phyloP scores from a whole-genome alignment of 2,113 vertebrate genomes.

The Bungarus multicinctus region DNA sequence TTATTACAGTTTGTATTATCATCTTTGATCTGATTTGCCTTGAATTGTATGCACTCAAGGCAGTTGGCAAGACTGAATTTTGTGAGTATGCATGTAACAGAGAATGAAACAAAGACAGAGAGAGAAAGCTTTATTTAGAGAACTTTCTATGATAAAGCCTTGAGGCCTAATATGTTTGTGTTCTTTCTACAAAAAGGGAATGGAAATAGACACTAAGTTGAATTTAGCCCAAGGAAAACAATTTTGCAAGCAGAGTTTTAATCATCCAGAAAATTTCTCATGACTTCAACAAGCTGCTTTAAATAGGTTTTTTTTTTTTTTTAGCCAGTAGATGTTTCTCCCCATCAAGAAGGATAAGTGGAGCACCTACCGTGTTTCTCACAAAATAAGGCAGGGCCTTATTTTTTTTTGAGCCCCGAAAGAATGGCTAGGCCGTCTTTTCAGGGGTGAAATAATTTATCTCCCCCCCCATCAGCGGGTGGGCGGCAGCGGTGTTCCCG shows the following conservation, averaged over 20 bases:
- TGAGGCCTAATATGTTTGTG: slow-evolving; percentile 12
- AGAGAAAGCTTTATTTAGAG: slow-evolving; percentile 58
- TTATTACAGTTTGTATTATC: slow-evolving; percentile 9
- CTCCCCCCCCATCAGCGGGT: no score
- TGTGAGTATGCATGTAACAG: background rate
- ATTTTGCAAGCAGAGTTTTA: slow-evolving; percentile 42
- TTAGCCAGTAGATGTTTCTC: slow-evolving; percentile 6
- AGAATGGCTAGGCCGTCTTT: no score
- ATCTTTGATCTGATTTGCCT: slow-evolving; percentile 49
- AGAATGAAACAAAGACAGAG: slow-evolving; percentile 42
- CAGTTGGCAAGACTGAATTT: slow-evolving; percentile 47
- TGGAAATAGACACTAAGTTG: slow-evolving; percentile 50
- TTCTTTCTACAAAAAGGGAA: slow-evolving; percentile 51
- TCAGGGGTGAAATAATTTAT: no score
- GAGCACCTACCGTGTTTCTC: no score
- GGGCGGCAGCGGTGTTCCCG: no score
- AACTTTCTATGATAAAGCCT: slow-evolving; percentile 43
- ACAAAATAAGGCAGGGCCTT: no score
- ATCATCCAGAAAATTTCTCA: slow-evolving; percentile 53
- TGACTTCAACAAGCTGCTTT: slow-evolving; percentile 39
- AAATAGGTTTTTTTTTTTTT: slow-evolving; percentile 23
- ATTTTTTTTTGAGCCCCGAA: no score
- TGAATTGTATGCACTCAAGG: slow-evolving; percentile 42
- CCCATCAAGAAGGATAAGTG: background rate
- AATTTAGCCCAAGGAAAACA: slow-evolving; percentile 60